Evolutionary conservation across 2,888 invertebrate genomes (phyloP), one percentile per base, ranked within the genome.

Genomic region (Amiota minor): DNA sequence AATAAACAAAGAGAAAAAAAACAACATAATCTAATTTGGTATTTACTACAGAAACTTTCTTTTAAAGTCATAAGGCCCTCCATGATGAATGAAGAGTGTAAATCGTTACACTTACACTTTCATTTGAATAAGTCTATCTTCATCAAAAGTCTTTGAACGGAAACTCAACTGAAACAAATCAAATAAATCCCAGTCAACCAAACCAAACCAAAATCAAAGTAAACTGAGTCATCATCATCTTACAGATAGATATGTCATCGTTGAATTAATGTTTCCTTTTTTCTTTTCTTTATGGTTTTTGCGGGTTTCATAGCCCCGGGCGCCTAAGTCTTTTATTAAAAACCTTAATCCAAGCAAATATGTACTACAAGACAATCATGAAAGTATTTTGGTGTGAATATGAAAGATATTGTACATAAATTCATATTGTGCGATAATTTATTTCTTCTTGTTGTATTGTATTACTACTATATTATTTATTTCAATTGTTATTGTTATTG

Each of bases 381-480:
- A 70, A 53, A 62, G 62, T 46, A 73, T 65, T 69, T n/a, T 67
- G 72, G 59, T 73, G 71, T 72, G 73, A 49, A 73, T n/a, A 18
- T 47, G 53, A 46, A 53, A 68, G 75, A 77, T 76, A 70, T 73
- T 72, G 77, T 81, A 77, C 75, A 74, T 75, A 75, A 75, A 76
- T 74, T 79, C 69, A 72, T 74, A 74, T 78, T 75, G 79, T 75
- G 80, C 74, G 62, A 69, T 69, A 59, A 56, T 47, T 59, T 61
- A 49, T 61, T 59, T 55, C 20, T 23, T 68, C 49, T 68, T 47
- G 18, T 16, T 55, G 46, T 20, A 35, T 68, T 47, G 18, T 16
- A 45, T 55, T 20, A 35, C 64, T 55, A 10, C 70, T n/a, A n/a
- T n/a, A 55, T 53, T 8, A 53, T 53, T 53, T 53, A 35, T 35